A percentile compares a stretch with the other conserved stretches of the same genome.
phyloP scores from a whole-genome alignment of 2,797 vertebrate genomes.

The Sarcoramphus papa region DNA sequence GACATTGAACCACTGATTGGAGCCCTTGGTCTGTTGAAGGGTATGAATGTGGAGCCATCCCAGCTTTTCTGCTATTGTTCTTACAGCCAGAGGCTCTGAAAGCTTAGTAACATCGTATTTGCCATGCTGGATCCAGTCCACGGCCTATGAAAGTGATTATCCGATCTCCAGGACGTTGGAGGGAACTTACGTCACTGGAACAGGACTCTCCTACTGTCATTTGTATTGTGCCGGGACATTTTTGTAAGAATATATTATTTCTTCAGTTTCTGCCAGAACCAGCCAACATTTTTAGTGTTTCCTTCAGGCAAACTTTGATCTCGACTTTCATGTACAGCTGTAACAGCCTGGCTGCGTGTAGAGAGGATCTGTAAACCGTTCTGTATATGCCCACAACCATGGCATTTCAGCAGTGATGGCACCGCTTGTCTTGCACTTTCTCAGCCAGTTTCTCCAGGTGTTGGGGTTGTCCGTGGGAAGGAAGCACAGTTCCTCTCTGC shows the following conservation, averaged over 20 bases:
- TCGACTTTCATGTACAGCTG: not conserved
- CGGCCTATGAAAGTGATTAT: not conserved
- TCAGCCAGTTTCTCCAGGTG: not conserved
- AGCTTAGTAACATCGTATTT: not conserved
- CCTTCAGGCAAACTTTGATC: not conserved
- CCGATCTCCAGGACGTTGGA: not conserved
- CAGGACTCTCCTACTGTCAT: not conserved
- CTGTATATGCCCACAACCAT: not conserved
- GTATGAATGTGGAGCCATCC: not conserved
- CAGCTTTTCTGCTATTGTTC: not conserved
- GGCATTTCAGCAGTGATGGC: not conserved
- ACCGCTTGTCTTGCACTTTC: not conserved
- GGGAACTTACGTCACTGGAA: not conserved
- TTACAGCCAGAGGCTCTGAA: not conserved
- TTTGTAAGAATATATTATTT: not conserved
- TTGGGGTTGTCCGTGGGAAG: not conserved
- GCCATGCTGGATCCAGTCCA: not conserved
- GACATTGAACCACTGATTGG: not conserved
- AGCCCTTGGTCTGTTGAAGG: not conserved
- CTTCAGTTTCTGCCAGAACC: not conserved
- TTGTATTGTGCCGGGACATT: not conserved
- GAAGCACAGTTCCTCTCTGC: not conserved
- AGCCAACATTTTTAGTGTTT: not conserved
- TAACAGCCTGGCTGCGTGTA: accelerated
- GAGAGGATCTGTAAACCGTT: not conserved